Base-by-base conservation (phyloP, 2,797 vertebrate genomes). In the Typhlichthys subterraneus region DNA sequence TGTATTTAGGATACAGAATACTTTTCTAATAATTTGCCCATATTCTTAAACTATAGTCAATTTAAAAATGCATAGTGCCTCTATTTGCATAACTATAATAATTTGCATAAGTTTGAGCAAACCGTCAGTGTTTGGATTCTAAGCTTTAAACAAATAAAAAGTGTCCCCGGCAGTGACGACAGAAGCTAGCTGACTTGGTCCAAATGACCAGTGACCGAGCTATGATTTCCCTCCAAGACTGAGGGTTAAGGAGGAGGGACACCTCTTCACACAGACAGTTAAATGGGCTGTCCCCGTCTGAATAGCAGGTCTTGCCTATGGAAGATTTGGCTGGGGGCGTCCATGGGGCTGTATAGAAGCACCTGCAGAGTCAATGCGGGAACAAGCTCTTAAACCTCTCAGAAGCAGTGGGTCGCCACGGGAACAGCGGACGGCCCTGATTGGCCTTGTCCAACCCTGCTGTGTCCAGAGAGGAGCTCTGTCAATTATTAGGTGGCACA, bases 321-420 rank as follows among this genome's bases (percentile, higher is more conserved):
- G 61, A 77, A 63, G 60, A 53, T 77, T 79, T 52, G 64, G 65
- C 67, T 64, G 63, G 63, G 52, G 63, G 72, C 1, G 10, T 58
- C 67, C 69, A 59, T 1, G 70, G 45, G 58, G 73, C 69, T 74
- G 76, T 77, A 75, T 68, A 64, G 75, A 81, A 67, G 78, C 82
- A 87, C 79, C 88, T 85, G 80, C 76, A 77, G 69, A 53, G 64
- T 81, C 65, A 87, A 85, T 80, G 82, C 70, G 69, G 75, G 87
- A 91, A 89, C 78, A 70, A 42, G 64, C 75, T 80, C 73, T 76
- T 65, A 63, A 77, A 79, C 61, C 78, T 67, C 76, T 81, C 68
- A 70, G 58, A 56, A 79, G 72, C 75, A 77, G 81, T 67, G 57
- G 77, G 85, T 89, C 76, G 14, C 78, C 82, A 81, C 72, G 68